Conservation (phyloP, 2,113 vertebrate species). For the Phalacrocorax carbo region DNA sequence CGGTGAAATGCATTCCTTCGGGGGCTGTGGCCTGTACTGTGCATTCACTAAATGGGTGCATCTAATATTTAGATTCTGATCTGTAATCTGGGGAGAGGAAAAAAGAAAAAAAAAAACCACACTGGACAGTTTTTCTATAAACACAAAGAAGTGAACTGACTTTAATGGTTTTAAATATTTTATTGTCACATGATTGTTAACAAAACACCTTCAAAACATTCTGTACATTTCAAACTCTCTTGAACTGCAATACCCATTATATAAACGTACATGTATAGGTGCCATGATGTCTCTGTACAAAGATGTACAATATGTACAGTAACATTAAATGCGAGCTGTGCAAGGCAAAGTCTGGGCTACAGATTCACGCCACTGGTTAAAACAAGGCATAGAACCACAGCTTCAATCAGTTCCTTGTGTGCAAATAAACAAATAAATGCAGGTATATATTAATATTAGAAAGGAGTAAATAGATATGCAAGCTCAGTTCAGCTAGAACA, state of each 20-base stretch:
- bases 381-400: constrained; percentile 72
- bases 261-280: constrained; percentile 70
- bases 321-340: constrained; percentile 80
- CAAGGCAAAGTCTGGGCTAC: constrained; percentile 75
- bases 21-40: neutral
- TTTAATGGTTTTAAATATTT: constrained; percentile 75
- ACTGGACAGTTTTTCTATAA: neutral
- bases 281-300: constrained; percentile 86
- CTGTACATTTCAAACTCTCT: constrained; percentile 88
- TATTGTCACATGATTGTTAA: constrained; percentile 82
- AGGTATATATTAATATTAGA: constrained; percentile 56
- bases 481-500: constrained; percentile 68
- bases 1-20: neutral
- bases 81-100: constrained; percentile 71
- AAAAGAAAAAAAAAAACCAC: no score
- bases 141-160: constrained; percentile 68
- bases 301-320: constrained; percentile 97
- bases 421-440: constrained; percentile 72
- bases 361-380: constrained; percentile 79
- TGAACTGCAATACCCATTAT: constrained; percentile 70
- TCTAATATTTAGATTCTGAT: neutral
- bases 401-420: constrained; percentile 60
- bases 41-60: neutral
- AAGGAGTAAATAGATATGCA: constrained; percentile 53
- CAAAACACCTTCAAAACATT: constrained; percentile 88